phyloP scores from a whole-genome alignment of 1,140 invertebrate genomes.

The Manduca sexta region DNA sequence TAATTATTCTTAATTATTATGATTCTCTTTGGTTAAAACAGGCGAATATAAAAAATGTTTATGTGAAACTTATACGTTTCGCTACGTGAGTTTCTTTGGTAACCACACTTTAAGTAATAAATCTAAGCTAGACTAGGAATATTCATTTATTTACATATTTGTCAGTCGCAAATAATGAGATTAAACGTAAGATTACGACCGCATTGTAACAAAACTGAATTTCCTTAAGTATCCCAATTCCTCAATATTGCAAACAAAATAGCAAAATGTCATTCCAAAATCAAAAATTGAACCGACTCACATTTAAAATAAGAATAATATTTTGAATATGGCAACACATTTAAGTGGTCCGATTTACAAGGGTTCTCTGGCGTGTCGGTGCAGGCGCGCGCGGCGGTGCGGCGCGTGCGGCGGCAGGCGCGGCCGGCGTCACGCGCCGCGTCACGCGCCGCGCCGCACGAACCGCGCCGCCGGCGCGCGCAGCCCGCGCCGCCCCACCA shows the following conservation, averaged over 20 bases:
- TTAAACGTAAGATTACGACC: constrained; percentile 6
- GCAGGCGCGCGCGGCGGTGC: constrained; percentile 31
- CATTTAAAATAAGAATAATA: too few species aligned
- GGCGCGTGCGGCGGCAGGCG: constrained; percentile 30
- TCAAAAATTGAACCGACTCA: constrained; percentile 9
- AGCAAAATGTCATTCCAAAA: background rate
- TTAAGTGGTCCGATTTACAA: too few species aligned
- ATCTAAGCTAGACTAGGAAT: constrained; percentile 43
- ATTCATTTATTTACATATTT: constrained; percentile 54
- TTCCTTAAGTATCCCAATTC: too few species aligned
- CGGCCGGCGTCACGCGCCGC: constrained; percentile 40
- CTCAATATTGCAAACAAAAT: background rate
- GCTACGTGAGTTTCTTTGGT: constrained; percentile 38
- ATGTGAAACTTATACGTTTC: background rate
- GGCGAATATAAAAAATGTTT: background rate
- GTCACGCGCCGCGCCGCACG: constrained; percentile 54
- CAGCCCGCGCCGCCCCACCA: constrained; percentile 45
- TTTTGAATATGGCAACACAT: too few species aligned
- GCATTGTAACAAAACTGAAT: too few species aligned
- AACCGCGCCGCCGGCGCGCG: constrained; percentile 38
- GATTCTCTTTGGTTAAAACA: constrained; percentile 14
- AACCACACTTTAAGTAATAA: constrained; percentile 48
- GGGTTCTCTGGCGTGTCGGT: too few species aligned
- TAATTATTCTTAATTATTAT: background rate
- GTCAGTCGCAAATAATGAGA: constrained; percentile 41